Conservation (phyloP, 2,797 vertebrate species). For the Squalus acanthias region DNA sequence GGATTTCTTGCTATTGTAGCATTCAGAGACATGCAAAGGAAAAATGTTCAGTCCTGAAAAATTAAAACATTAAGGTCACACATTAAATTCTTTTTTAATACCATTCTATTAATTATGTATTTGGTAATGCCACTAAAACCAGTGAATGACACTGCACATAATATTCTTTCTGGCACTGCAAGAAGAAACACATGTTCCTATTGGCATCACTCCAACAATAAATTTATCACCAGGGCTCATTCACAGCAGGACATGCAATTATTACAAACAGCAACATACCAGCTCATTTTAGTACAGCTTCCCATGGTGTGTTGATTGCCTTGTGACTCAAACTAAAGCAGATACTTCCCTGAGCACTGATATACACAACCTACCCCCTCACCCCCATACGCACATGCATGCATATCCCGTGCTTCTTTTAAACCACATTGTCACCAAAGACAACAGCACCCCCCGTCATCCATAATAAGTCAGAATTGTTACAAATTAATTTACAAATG, state of each 20-base stretch:
- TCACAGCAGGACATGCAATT: neutral
- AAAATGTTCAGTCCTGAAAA: neutral
- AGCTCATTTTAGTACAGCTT: neutral
- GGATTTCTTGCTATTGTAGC: neutral
- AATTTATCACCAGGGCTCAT: neutral
- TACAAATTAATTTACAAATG: neutral
- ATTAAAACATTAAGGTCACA: neutral
- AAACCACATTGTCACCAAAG: neutral
- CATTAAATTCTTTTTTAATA: neutral
- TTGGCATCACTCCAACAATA: neutral
- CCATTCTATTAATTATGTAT: constrained; percentile 1
- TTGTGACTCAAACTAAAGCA: neutral
- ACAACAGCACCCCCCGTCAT: neutral
- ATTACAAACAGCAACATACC: neutral
- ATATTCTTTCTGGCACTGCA: neutral
- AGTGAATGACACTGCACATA: neutral
- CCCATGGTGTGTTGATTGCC: neutral
- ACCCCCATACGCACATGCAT: neutral
- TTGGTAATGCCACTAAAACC: neutral
- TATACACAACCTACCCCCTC: neutral
- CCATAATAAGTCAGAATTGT: neutral
- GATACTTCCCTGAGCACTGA: neutral
- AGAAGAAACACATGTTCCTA: neutral
- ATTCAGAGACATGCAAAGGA: neutral
- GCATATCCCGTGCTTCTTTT: neutral